Evolutionary conservation across 2,797 vertebrate species (phyloP), one percentile per base, ranked within the genome.

Genomic region (Trematomus bernacchii): DNA sequence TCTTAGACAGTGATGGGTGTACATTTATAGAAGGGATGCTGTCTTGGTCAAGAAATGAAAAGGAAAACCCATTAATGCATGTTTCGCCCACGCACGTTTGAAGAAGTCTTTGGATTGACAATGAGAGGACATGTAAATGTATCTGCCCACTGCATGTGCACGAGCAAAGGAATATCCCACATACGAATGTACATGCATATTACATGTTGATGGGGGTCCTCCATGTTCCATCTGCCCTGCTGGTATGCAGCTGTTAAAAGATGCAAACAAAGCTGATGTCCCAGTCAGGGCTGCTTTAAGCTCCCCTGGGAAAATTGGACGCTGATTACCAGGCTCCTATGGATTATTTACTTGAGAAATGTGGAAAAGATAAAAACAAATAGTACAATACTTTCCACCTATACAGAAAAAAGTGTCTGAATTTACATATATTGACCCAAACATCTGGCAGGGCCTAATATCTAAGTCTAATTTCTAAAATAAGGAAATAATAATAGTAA

Each of bases 51-150:
- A 46, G 37, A 16, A 43, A 51, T 62, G 48, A 1, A 40, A 51
- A 66, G 48, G 2, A 40, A 47, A 71, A 66, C 3, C 10, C 18
- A 50, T 65, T 9, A 44, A 4, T 73, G 18, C 57, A 43, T 16
- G 42, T 4, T 69, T 40, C 76, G 62, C 59, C 72, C 63, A 85
- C 69, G 11, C 74, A 21, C 7, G 14, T n/a, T 68, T n/a, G 33
- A 61, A 53, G 50, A 19, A 47, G 51, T 16, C 11, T 73, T 66
- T 71, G 44, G 33, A 15, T 58, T 19, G 44, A 70, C 30, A 69
- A 63, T 30, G 15, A 60, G 58, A 68, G 59, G 3, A 47, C 60
- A 77, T 63, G 54, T 0, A 69, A 65, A 75, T 73, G 30, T n/a
- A 8, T 66, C 43, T 21, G 14, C 50, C 51, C 53, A 63, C 50